Evolutionary conservation across 2,113 vertebrate species (phyloP).

Genomic region (Ivindomyrus marchei): DNA sequence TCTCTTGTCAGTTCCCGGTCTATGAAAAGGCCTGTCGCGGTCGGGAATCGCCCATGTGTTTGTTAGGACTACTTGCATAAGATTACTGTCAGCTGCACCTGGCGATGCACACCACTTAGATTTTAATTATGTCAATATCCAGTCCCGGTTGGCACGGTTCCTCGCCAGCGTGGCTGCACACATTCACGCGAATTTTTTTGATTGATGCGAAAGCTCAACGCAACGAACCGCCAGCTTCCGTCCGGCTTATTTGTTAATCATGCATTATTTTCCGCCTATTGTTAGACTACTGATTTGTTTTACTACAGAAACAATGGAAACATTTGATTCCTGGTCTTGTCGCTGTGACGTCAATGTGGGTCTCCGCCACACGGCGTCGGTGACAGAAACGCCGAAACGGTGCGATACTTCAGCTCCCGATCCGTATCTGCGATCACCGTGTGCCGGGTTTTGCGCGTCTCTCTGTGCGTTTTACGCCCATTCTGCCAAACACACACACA

Average conservation of each 20-base stretch:
- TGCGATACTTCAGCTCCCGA: conserved; percentile 28
- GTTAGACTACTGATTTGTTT: not conserved
- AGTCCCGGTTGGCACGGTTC: not conserved
- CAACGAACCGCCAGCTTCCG: not conserved
- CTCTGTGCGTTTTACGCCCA: conserved; percentile 31
- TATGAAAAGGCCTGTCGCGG: not conserved
- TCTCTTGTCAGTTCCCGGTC: not conserved
- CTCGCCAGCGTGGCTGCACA: not conserved
- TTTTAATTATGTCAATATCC: not conserved
- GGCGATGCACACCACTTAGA: not conserved
- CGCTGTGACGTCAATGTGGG: conserved; percentile 37
- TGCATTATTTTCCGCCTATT: not conserved
- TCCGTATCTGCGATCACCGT: conserved; percentile 33
- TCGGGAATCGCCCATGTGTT: not conserved
- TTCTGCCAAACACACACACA: not conserved
- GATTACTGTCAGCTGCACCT: not conserved
- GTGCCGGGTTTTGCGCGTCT: conserved; percentile 26
- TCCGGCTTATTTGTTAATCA: not conserved
- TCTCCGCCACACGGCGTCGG: conserved; percentile 26
- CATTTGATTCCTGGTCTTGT: not conserved
- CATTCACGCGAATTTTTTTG: too few relatives aligned
- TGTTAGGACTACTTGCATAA: not conserved
- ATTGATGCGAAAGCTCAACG: not conserved
- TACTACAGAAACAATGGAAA: not conserved
- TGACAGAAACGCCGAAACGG: not conserved